Evolutionary conservation across 2,113 vertebrate genomes (phyloP).

Genomic region (Lagenorhynchus albirostris): DNA sequence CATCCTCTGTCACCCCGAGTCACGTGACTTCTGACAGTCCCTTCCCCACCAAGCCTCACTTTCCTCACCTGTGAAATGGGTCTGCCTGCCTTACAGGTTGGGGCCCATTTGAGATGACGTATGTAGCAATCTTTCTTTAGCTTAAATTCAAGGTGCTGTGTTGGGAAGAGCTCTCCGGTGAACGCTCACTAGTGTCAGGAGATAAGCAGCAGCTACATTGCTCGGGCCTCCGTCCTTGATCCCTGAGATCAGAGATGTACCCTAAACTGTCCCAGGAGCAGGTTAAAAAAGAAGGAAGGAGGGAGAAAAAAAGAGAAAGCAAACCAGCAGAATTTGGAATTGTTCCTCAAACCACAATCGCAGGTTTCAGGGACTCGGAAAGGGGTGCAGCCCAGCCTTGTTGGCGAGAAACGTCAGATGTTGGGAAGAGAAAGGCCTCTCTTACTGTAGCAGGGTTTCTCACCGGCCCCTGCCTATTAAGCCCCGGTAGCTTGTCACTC

Average conservation of each 20-base stretch:
- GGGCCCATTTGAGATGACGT: neutral
- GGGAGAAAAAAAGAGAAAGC: neutral
- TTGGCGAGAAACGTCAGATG: slow-evolving; percentile 31
- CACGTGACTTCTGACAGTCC: neutral
- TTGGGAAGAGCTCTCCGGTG: neutral
- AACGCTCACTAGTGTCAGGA: neutral
- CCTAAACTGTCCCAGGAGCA: neutral
- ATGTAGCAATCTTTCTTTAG: neutral
- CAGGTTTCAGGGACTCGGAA: slow-evolving; percentile 47
- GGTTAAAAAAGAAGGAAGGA: neutral
- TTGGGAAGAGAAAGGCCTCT: neutral
- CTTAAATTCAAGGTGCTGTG: neutral
- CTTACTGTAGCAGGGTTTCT: neutral
- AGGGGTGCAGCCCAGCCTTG: slow-evolving; percentile 34
- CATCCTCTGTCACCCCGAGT: neutral
- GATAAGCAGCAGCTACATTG: neutral
- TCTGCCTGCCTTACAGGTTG: neutral
- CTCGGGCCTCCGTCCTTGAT: neutral
- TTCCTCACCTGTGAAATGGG: neutral
- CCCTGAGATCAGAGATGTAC: neutral
- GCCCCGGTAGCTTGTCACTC: slow-evolving; percentile 28
- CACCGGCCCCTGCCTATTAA: neutral
- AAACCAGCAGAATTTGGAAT: slow-evolving; percentile 29
- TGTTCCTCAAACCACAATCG: slow-evolving; percentile 15
- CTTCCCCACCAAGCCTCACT: neutral